Base-by-base conservation (phyloP, 2,797 vertebrate species). In the Semotilus atromaculatus region DNA sequence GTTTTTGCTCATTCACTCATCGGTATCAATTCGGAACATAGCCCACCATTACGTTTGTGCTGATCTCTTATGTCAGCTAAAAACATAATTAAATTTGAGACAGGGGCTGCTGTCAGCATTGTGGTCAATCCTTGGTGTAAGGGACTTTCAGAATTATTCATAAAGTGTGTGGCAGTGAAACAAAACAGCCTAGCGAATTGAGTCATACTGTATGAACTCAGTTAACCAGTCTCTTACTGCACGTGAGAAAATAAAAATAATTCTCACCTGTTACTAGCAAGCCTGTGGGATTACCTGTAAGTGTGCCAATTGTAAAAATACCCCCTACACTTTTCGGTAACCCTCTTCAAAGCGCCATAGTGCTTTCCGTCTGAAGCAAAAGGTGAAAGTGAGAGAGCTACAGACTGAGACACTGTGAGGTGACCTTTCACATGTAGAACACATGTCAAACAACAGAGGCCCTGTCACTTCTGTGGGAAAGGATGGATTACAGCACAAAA, bases 321-420 rank as follows among this genome's bases (percentile, higher is more conserved):
- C 70, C 72, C 64, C 60, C 83, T 73, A 87, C 88, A 84, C 84
- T 87, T 45, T 88, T 89, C 74, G 75, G 86, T 80, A 84, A 86
- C 68, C 55, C 31, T 81, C 79, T 83, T 85, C 80, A 85, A 85
- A 87, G 85, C 6, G 7, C 7, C 36, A 1, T 29, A 26, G 77
- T 75, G 86, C 88, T 92, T 90, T 93, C 91, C 88, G 80, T 92
- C 81, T 91, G 91, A 92, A 86, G 86, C 83, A 66, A 29, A 48
- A 55, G 88, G 86, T 78, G 77, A 91, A 88, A 88, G 87, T 87
- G 80, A 90, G 87, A 87, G 79, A 85, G 62, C 85, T 4, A 77
- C 38, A 36, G 31, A 80, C 83, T 31, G 75, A 74, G 80, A 82
- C 31, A 21, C 18, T 19, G 84, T 70, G 18, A 23, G 38, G 64